Base-by-base conservation (phyloP, 2,888 invertebrate species). In the Drosophila falleni region DNA sequence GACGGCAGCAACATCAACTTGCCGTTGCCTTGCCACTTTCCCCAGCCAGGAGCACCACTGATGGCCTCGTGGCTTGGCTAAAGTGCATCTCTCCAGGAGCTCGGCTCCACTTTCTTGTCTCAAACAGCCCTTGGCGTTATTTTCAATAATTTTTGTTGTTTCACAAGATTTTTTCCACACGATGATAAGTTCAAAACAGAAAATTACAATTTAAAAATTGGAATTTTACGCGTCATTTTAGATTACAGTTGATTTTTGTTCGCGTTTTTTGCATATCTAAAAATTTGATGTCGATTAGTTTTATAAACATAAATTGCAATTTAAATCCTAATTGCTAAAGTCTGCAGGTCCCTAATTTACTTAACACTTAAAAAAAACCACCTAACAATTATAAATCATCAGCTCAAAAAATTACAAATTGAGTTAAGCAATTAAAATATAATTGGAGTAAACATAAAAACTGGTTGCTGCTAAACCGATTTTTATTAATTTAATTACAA, bases 1-100 rank as follows among this genome's bases (percentile, higher is more conserved):
- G 91, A 84, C 64, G 87, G 87, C 69, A 75, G 90, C 91, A 92
- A 92, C 93, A 93, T 93, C 93, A 93, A 91, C 93, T 93, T 90
- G 89, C 84, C 71, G 84, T 89, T 77, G 55, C 74, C 63, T 81
- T 68, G 60, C 66, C 68, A 60, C 79, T 60, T 67, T 55, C 56
- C 59, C 56, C 68, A 76, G 77, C 82, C 80, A 86, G 78, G 74
- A 88, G 68, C 71, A 75, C 74, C 74, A 83, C 68, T 53, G 70
- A 56, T 73, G 74, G 87, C 73, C 73, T 85, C 69, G 72, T 77
- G 71, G 81, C 87, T 71, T 80, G 83, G 71, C 89, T 74, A 71
- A 80, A 80, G 88, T 74, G 82, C 86, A 87, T 87, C 78, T 70
- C 85, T 81, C 61, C 33, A 31, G 39, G 41, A 59, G 65, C 61